These are phyloP conservation scores for Ctenoplectra terminalis DNA, from an alignment of 1,140 invertebrate genomes.

Conservation along the genomic window DNA sequence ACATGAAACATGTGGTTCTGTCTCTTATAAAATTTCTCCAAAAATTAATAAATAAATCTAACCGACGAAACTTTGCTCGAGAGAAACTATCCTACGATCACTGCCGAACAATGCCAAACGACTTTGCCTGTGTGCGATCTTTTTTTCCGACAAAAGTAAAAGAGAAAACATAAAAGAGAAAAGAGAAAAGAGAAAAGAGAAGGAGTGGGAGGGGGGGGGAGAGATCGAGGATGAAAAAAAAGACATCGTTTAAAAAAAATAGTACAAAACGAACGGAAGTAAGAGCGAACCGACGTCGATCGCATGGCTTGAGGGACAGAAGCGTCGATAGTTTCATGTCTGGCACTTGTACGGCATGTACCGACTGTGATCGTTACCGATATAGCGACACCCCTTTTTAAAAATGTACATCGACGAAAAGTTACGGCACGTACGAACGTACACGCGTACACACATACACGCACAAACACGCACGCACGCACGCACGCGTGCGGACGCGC, in stretches of 20 bases:
- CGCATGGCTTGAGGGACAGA: neutral
- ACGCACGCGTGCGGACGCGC: neutral
- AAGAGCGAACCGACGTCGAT: neutral
- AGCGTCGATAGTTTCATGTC: neutral
- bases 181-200: neutral
- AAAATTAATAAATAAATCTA: constrained; percentile 70
- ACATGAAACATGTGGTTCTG: constrained; percentile 59
- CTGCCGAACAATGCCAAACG: neutral
- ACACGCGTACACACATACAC: neutral
- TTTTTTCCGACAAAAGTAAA: neutral
- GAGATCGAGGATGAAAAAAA: no score
- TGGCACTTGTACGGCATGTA: neutral
- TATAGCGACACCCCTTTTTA: neutral
- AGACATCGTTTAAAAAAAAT: no score
- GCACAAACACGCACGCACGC: neutral
- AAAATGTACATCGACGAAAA: constrained; percentile 44
- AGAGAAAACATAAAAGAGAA: no score
- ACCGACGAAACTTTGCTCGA: constrained; percentile 18
- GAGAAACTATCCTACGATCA: neutral
- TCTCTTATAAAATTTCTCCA: constrained; percentile 66
- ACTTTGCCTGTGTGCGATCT: neutral
- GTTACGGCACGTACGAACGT: neutral
- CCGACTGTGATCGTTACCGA: neutral
- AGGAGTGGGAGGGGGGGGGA: neutral
- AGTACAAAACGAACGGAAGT: neutral